A percentile compares a stretch with the other conserved stretches of the same genome.
These are phyloP conservation scores for Octomys mimax DNA, from an alignment of 2,797 vertebrate genomes.

Conservation along the genomic window DNA sequence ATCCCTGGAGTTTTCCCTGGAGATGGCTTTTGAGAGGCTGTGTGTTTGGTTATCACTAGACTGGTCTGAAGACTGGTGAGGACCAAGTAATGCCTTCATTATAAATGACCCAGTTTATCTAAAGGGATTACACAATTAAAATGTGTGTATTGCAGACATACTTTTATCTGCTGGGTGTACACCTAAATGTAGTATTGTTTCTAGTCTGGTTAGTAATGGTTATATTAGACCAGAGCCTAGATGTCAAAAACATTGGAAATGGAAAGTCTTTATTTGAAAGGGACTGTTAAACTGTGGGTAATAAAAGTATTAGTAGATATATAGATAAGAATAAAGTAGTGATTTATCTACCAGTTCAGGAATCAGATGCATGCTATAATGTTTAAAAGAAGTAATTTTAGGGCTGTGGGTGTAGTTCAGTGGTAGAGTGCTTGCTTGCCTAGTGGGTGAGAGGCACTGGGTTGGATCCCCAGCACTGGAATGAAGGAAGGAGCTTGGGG, in stretches of 20 bases:
- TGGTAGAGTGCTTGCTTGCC: background rate
- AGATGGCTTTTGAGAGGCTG: background rate
- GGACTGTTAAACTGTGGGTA: background rate
- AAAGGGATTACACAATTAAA: background rate
- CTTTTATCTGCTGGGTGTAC: conserved; percentile 4
- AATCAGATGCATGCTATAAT: background rate
- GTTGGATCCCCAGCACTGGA: no score
- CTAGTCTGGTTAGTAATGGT: conserved; percentile 17
- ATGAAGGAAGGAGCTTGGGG: background rate
- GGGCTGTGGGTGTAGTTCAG: no score
- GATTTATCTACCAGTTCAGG: conserved; percentile 11
- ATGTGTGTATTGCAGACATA: background rate
- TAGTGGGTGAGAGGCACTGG: no score
- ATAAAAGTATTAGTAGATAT: background rate
- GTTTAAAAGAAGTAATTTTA: background rate
- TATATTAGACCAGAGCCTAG: background rate
- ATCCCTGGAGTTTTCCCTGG: conserved; percentile 41
- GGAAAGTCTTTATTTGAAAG: conserved; percentile 21
- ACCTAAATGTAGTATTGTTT: conserved; percentile 44
- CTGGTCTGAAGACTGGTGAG: background rate
- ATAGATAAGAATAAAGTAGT: background rate
- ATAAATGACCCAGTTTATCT: conserved; percentile 8
- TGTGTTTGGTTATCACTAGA: background rate
- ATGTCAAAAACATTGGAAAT: conserved; percentile 48
- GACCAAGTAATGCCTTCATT: background rate